Evolutionary conservation across 2,113 vertebrate genomes (phyloP).

Genomic region (Sminthopsis crassicaudata): DNA sequence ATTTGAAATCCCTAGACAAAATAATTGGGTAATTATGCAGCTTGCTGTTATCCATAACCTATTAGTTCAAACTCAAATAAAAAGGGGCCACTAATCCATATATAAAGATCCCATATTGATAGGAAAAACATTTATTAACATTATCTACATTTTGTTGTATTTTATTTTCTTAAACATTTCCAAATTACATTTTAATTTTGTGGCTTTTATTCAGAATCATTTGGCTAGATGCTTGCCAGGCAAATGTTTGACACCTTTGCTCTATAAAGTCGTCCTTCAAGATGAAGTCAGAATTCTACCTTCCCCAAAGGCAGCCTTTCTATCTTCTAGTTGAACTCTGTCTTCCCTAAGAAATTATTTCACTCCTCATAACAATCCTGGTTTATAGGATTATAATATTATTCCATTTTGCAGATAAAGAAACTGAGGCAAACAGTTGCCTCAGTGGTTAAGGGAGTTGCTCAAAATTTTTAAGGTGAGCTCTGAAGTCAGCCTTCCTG

Average conservation of each 20-base stretch:
- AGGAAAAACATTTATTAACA: background rate
- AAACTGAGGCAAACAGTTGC: background rate
- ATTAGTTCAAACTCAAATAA: background rate
- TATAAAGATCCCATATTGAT: background rate
- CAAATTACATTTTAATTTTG: background rate
- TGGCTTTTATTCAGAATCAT: background rate
- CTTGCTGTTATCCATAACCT: background rate
- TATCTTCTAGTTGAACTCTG: background rate
- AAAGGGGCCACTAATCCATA: background rate
- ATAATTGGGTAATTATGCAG: background rate
- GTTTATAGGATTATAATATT: background rate
- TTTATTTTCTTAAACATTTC: background rate
- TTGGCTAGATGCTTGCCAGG: background rate
- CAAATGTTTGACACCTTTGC: background rate
- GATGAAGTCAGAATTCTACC: background rate
- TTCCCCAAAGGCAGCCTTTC: background rate
- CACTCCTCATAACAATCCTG: background rate
- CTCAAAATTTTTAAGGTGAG: background rate
- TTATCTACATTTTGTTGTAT: background rate
- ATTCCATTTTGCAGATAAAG: background rate
- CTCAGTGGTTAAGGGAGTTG: background rate
- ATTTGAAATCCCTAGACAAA: background rate
- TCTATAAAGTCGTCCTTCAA: background rate
- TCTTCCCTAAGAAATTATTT: background rate
- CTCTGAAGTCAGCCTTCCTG: background rate